These are phyloP conservation scores for Alligator sinensis DNA, from an alignment of 2,113 vertebrate genomes.

Conservation along the genomic window DNA sequence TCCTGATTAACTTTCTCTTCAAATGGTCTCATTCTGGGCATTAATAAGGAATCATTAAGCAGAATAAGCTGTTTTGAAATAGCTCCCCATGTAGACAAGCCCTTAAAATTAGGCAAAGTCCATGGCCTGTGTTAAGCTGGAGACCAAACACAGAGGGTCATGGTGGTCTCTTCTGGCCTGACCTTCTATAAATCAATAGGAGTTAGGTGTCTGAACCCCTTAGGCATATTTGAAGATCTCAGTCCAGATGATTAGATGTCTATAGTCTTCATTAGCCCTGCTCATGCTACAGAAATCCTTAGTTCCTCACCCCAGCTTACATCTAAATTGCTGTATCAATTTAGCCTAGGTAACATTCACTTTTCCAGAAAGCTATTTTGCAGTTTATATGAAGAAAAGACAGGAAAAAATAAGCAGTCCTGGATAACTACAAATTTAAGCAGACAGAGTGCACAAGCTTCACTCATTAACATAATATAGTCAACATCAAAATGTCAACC, in stretches of 20 bases:
- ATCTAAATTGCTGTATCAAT: neutral
- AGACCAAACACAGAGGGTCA: neutral
- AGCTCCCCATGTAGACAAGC: too few species aligned
- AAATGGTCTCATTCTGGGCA: too few species aligned
- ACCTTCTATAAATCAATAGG: neutral
- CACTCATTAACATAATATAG: slow-evolving; percentile 20
- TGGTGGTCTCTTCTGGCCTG: neutral
- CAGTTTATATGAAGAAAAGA: neutral
- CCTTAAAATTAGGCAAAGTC: neutral
- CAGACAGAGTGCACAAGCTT: neutral
- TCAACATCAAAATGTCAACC: slow-evolving; percentile 28
- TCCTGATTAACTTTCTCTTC: too few species aligned
- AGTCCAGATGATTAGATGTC: neutral
- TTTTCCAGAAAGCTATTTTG: neutral
- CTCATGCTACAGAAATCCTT: neutral
- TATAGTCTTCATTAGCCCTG: neutral
- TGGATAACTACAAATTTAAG: neutral
- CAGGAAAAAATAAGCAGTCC: neutral
- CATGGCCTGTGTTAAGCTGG: neutral
- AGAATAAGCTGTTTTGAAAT: too few species aligned
- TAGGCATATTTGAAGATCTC: neutral
- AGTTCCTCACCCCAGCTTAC: neutral
- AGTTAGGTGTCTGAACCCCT: neutral
- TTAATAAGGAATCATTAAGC: too few species aligned
- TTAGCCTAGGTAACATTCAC: neutral